phyloP scores from a whole-genome alignment of 2,888 invertebrate genomes.

The Sarcophaga variegata region DNA sequence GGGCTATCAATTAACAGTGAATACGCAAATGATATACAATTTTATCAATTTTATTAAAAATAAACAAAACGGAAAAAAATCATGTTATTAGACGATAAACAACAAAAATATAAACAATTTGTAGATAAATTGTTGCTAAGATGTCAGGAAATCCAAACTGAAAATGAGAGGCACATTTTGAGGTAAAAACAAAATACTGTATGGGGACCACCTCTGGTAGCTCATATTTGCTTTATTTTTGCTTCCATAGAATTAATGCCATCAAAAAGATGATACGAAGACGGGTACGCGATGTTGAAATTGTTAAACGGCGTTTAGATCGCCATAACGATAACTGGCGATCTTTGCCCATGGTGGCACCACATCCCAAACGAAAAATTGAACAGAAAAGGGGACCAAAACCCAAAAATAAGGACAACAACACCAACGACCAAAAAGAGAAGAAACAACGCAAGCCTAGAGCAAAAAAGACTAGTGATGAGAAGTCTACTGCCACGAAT shows the following conservation, averaged over 20 bases:
- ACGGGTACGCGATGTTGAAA: constrained; percentile 77
- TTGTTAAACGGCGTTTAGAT: constrained; percentile 79
- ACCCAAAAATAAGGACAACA: constrained; percentile 75
- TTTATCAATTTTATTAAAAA: neutral
- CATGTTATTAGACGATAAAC: constrained; percentile 76
- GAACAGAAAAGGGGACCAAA: constrained; percentile 81
- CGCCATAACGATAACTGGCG: constrained; percentile 80
- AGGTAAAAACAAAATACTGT: constrained; percentile 73
- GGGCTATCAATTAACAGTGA: constrained; percentile 17
- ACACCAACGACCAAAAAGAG: constrained; percentile 65
- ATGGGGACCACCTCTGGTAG: neutral
- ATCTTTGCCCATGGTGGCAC: constrained; percentile 78
- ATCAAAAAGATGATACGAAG: constrained; percentile 78
- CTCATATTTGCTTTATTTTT: neutral
- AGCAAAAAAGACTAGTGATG: constrained; percentile 70
- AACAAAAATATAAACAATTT: constrained; percentile 76
- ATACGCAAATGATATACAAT: neutral
- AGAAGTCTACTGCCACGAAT: neutral
- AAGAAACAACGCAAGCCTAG: constrained; percentile 75
- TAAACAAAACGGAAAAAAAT: neutral
- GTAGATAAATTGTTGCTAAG: constrained; percentile 77
- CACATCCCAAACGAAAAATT: constrained; percentile 79
- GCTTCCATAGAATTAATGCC: constrained; percentile 75
- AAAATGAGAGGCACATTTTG: constrained; percentile 80
- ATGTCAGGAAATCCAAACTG: constrained; percentile 79